phyloP scores from a whole-genome alignment of 2,113 vertebrate species.

The Catharus minimus region DNA sequence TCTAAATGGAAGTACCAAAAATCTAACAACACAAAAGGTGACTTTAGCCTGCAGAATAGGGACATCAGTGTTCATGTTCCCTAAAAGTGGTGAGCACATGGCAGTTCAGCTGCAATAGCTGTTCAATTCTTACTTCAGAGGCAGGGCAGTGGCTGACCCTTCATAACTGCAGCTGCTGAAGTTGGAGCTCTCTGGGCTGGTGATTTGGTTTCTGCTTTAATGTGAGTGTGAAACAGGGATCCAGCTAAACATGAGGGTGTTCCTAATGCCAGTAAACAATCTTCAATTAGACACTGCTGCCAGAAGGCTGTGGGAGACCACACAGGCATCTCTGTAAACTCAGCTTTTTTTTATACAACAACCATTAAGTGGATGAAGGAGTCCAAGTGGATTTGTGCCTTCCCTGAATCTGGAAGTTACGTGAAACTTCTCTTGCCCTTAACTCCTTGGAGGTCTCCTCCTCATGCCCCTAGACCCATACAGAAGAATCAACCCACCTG shows the following conservation, averaged over 20 bases:
- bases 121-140: neutral
- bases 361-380: neutral
- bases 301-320: neutral
- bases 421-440: neutral
- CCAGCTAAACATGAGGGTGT: no score
- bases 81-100: neutral
- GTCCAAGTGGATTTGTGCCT: neutral
- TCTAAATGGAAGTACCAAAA: neutral
- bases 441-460: neutral
- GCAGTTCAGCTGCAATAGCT: neutral
- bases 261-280: neutral
- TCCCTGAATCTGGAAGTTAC: neutral
- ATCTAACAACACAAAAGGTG: neutral
- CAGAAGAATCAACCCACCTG: neutral
- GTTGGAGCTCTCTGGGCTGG: neutral
- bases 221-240: neutral
- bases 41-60: neutral
- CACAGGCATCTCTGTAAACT: neutral
- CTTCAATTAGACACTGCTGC: neutral
- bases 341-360: neutral
- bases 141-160: neutral
- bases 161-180: accelerated
- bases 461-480: neutral
- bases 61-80: neutral
- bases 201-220: neutral